These are phyloP conservation scores for Spinus pinus DNA, from an alignment of 2,797 vertebrate genomes.

Conservation along the genomic window DNA sequence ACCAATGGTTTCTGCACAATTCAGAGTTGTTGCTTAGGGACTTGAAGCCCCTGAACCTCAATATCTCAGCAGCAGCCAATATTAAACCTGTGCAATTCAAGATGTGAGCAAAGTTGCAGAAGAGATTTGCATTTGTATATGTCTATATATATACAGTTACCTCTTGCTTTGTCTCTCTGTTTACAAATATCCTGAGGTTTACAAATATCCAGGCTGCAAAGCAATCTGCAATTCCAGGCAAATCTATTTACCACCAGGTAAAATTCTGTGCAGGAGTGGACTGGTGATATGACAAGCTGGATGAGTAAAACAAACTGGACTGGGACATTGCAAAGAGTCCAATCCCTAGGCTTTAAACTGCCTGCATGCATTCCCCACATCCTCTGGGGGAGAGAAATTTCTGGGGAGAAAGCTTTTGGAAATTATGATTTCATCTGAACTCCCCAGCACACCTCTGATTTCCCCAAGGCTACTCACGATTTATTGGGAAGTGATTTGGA, in stretches of 20 bases:
- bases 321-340: not conserved
- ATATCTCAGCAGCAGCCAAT: not conserved
- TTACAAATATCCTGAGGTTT: not conserved
- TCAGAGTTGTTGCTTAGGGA: not conserved
- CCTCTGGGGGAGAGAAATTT: not conserved
- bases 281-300: not conserved
- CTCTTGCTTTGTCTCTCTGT: not conserved
- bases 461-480: not conserved
- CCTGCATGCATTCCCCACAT: not conserved
- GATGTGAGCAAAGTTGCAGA: not conserved
- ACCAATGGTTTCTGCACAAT: not conserved
- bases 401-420: not conserved
- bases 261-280: not conserved
- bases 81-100: not conserved
- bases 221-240: not conserved
- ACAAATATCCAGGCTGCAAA: not conserved
- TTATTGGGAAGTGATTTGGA: not conserved
- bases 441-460: not conserved
- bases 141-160: not conserved
- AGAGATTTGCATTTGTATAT: not conserved
- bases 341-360: not conserved
- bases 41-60: not conserved
- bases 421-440: not conserved
- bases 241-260: not conserved
- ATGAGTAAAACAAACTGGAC: not conserved